Evolutionary conservation across 2,113 vertebrate species (phyloP).

Genomic region (Upupa epops): DNA sequence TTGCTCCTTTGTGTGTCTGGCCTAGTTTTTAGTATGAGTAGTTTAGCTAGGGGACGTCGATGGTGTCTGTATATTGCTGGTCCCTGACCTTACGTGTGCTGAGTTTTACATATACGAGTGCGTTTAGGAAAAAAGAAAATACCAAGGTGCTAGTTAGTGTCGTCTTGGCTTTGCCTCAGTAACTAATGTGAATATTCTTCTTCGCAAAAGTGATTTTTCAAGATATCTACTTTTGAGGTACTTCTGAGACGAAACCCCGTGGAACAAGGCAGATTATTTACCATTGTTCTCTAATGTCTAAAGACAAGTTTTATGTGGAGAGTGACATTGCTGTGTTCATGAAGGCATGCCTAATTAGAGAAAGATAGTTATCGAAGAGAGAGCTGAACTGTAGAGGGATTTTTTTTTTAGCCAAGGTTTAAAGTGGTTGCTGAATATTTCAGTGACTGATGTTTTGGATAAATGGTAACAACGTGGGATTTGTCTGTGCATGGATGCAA

Average conservation of each 20-base stretch:
- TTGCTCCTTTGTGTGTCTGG: conserved; percentile 15
- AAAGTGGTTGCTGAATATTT: conserved; percentile 40
- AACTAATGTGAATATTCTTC: conserved; percentile 62
- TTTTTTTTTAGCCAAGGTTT: conserved; percentile 65
- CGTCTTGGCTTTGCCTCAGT: conserved; percentile 62
- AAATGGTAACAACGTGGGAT: background rate
- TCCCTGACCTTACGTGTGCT: conserved; percentile 45
- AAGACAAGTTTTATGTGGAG: conserved; percentile 39
- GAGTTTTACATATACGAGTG: conserved; percentile 44
- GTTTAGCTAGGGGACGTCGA: conserved; percentile 30
- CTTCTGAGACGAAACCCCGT: conserved; percentile 56
- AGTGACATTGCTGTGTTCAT: conserved; percentile 32
- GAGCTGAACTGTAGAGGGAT: conserved; percentile 63
- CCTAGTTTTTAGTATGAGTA: conserved; percentile 40
- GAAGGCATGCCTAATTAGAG: conserved; percentile 41
- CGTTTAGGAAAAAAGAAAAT: conserved; percentile 31
- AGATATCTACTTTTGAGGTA: conserved; percentile 66
- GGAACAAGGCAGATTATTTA: conserved; percentile 42
- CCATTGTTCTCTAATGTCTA: conserved; percentile 39
- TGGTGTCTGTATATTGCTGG: conserved; percentile 55
- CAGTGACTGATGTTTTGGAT: conserved; percentile 61
- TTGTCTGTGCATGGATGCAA: conserved; percentile 39
- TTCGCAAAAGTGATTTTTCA: conserved; percentile 49
- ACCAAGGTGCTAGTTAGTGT: conserved; percentile 68
- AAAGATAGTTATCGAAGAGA: conserved; percentile 7